These are phyloP conservation scores for Spodoptera litura DNA, from an alignment of 1,140 invertebrate species.

Conservation along the genomic window DNA sequence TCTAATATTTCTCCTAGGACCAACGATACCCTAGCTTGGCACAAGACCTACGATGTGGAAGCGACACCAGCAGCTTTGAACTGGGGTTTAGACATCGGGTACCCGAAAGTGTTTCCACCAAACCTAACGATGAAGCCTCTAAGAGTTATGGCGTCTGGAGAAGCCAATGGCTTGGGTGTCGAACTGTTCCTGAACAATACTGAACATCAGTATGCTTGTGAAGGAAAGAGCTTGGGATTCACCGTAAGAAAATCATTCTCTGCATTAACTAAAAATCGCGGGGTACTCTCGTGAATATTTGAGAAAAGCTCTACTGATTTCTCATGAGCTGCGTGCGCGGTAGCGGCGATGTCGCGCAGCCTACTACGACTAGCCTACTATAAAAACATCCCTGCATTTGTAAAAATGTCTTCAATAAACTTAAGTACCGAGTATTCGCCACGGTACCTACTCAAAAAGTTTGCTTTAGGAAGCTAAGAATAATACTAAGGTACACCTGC, in stretches of 20 bases:
- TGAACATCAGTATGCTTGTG: conserved; percentile 78
- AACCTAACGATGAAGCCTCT: conserved; percentile 64
- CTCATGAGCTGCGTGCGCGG: too few species aligned
- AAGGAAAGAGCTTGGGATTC: conserved; percentile 78
- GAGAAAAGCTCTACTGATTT: too few species aligned
- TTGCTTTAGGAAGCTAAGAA: too few species aligned
- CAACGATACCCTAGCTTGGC: conserved; percentile 72
- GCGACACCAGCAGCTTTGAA: conserved; percentile 53
- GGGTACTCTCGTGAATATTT: too few species aligned
- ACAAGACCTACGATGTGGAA: conserved; percentile 60
- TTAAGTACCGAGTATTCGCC: too few species aligned
- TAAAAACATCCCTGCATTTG: too few species aligned
- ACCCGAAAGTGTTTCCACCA: conserved; percentile 73
- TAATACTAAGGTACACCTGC: too few species aligned
- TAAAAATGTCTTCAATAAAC: too few species aligned
- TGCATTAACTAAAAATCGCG: too few species aligned
- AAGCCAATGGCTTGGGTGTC: conserved; percentile 72
- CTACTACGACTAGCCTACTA: too few species aligned
- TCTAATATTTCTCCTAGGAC: conserved; percentile 55
- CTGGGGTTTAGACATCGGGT: conserved; percentile 76
- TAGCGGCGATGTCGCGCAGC: too few species aligned
- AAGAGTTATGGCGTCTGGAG: conserved; percentile 77
- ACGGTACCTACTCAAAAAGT: too few species aligned
- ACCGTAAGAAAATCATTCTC: conserved; percentile 62
- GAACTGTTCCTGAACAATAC: conserved; percentile 78